phyloP scores from a whole-genome alignment of 2,888 invertebrate species.

The Hydroisotoma schaefferi region DNA sequence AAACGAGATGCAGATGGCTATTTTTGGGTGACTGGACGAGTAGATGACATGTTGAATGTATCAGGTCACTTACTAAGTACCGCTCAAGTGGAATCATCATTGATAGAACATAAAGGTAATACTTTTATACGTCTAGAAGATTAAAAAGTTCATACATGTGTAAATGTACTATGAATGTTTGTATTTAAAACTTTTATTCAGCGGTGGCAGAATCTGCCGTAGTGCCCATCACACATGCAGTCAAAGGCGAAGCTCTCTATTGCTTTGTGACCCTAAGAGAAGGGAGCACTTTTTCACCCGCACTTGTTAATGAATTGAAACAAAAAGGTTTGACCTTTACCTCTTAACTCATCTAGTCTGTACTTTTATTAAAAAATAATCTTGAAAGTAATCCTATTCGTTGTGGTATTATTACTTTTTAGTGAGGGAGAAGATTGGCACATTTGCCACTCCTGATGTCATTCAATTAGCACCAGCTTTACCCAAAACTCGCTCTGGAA shows the following conservation, averaged over 20 bases:
- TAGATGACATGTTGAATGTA: slow-evolving; percentile 98
- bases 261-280: slow-evolving; percentile 93
- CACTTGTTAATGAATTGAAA: slow-evolving; percentile 68
- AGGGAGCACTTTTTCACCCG: slow-evolving; percentile 65
- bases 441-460: slow-evolving; percentile 92
- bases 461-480: slow-evolving; percentile 90
- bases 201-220: slow-evolving; percentile 91
- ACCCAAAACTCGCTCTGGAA: slow-evolving; percentile 96
- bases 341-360: slow-evolving; percentile 1
- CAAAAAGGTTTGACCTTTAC: slow-evolving; percentile 55
- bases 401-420: too few species aligned
- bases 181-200: slow-evolving; percentile 12
- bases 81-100: slow-evolving; percentile 68
- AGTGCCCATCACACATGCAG: slow-evolving; percentile 86
- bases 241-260: slow-evolving; percentile 96
- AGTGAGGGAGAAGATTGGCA: slow-evolving; percentile 88
- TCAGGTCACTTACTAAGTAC: slow-evolving; percentile 97
- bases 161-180: neutral
- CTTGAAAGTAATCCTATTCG: too few species aligned
- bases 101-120: slow-evolving; percentile 45
- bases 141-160: neutral
- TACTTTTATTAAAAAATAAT: slow-evolving; percentile 4
- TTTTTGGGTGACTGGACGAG: slow-evolving; percentile 92
- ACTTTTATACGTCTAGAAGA: neutral
- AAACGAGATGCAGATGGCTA: slow-evolving; percentile 89